Evolutionary conservation across 2,113 vertebrate genomes (phyloP).

Genomic region (Cyphomyrus discorhynchus): DNA sequence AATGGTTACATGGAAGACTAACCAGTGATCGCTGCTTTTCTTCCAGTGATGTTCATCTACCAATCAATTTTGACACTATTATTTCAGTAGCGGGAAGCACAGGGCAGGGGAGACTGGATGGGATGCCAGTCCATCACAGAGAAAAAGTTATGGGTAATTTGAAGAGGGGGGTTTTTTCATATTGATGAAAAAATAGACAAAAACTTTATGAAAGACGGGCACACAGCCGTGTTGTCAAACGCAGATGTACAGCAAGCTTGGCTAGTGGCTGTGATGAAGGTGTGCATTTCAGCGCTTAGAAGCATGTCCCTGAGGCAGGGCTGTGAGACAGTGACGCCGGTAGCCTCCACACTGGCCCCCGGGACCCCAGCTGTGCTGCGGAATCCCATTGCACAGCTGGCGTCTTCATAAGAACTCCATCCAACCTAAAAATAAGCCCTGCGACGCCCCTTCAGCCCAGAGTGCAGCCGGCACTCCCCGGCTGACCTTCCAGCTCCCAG

Average conservation of each 20-base stretch:
- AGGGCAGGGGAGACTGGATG: not conserved
- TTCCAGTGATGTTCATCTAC: not conserved
- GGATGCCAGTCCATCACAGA: not conserved
- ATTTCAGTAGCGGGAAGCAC: not conserved
- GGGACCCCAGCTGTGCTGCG: not conserved
- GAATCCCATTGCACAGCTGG: not conserved
- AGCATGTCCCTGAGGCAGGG: not conserved
- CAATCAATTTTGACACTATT: not conserved
- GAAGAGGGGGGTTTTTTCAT: not conserved
- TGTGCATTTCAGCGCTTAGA: not conserved
- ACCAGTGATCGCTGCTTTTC: not conserved
- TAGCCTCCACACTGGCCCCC: not conserved
- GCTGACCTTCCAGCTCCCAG: not conserved
- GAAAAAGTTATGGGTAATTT: not conserved
- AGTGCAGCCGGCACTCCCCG: not conserved
- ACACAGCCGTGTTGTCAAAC: not conserved
- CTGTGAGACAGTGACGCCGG: not conserved
- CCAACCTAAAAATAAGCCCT: conserved; percentile 15
- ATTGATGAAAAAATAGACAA: not conserved
- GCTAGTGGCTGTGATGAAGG: not conserved
- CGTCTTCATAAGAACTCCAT: not conserved
- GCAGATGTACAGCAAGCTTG: not conserved
- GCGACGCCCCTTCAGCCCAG: not conserved
- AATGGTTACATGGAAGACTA: not conserved
- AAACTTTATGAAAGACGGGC: not conserved